Base-by-base conservation (phyloP, 2,797 vertebrate genomes). In the Naso thynnoides region DNA sequence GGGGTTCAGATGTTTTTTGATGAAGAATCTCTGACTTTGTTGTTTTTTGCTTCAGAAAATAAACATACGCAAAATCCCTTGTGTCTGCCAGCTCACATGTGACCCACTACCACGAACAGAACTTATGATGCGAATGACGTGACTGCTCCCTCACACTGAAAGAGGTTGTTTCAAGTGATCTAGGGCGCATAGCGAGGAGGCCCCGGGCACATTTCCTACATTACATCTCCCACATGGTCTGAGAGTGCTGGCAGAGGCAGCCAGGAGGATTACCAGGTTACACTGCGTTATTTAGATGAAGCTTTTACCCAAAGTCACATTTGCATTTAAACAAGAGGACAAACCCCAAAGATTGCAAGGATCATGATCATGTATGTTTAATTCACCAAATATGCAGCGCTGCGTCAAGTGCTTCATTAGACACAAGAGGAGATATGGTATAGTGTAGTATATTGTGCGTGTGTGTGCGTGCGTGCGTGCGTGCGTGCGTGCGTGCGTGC, bases 51-150 rank as follows among this genome's bases (percentile, higher is more conserved):
- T 36, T 4, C 6, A 18, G 27, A 53, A 27, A 29, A 15, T 7
- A 15, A 49, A 26, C 48, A n/a, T 24, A 63, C 6, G 55, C 76
- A 39, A 63, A 73, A 60, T 48, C 21, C 24, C 26, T 63, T 73
- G 67, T 63, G 54, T 70, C n/a, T 61, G 8, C 29, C 3, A 31
- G 24, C 52, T 73, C 75, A 36, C 29, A 67, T 62, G 61, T 67
- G 60, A 36, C 36, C 18, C 55, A 19, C 26, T 36, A 27, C 18
- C 53, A 13, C n/a, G 23, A 19, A 27, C 45, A 24, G 29, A 44
- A 24, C 15, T 47, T 47, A 33, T 33, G 33, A 33, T 11, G 13
- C 2, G 11, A 19, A 2, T 59, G 63, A 69, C 5, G n/a, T 11
- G 5, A 19, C 33, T 27, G 60, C 47, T 23, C n/a, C 1, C 14